Conservation (phyloP, 2,797 vertebrate genomes). For the Ibycter americanus region DNA sequence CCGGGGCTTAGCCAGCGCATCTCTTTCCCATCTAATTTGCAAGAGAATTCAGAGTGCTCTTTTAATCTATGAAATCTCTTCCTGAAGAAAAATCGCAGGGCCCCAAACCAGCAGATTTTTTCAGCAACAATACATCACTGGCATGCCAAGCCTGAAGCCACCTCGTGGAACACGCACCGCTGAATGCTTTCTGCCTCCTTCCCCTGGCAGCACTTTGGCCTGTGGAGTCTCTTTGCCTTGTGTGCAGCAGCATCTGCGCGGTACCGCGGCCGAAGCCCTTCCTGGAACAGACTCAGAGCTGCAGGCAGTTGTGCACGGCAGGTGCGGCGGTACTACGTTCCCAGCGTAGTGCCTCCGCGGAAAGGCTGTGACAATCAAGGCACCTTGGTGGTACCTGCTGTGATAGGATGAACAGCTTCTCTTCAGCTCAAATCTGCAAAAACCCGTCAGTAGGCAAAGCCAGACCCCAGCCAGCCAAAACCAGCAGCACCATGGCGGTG, state of each 20-base stretch:
- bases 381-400: neutral
- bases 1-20: neutral
- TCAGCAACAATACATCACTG: neutral
- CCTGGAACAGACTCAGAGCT: neutral
- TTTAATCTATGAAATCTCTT: neutral
- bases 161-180: rapidly evolving
- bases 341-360: neutral
- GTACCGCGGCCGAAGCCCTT: neutral
- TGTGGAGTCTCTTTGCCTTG: neutral
- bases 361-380: neutral
- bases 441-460: neutral
- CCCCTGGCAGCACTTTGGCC: neutral
- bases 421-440: neutral
- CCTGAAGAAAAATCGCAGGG: neutral
- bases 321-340: neutral
- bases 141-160: neutral
- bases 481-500: neutral
- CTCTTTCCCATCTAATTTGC: neutral
- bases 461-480: neutral
- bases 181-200: neutral
- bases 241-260: neutral
- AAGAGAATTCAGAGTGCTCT: neutral
- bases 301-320: neutral
- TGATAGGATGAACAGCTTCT: neutral
- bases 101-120: neutral